Conservation (phyloP, 2,797 vertebrate genomes). For the Squalus acanthias region DNA sequence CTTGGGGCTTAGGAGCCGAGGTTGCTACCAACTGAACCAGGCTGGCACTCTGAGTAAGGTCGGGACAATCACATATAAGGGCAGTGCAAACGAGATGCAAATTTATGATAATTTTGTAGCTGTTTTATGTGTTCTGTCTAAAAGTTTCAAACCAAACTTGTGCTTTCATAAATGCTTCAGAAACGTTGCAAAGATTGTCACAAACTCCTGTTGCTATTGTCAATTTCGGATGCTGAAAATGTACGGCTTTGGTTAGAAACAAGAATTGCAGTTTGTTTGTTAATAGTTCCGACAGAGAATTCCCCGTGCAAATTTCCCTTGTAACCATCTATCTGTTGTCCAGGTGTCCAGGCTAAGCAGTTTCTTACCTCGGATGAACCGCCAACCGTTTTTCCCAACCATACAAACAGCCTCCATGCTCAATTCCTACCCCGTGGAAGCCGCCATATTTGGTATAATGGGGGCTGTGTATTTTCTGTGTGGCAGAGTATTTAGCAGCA, state of each 20-base stretch:
- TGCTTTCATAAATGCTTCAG: neutral
- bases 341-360: slow-evolving; percentile 73
- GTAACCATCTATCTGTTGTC: slow-evolving; percentile 55
- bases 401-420: slow-evolving; percentile 69
- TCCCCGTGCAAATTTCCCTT: slow-evolving; percentile 43
- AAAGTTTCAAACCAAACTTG: neutral
- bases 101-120: neutral
- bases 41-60: neutral
- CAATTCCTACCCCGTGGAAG: slow-evolving; percentile 74
- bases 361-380: slow-evolving; percentile 64
- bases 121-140: neutral
- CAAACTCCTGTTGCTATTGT: neutral
- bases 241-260: neutral
- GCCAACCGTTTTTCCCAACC: slow-evolving; percentile 68
- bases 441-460: slow-evolving; percentile 69
- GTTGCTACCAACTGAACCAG: no score
- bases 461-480: slow-evolving; percentile 76
- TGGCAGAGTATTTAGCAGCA: slow-evolving; percentile 69
- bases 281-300: neutral
- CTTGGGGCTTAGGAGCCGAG: neutral
- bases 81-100: neutral
- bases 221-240: neutral
- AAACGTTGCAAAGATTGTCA: neutral
- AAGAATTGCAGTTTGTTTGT: neutral
- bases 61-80: neutral